Evolutionary conservation across 1,140 invertebrate species (phyloP).

Genomic region (Eurosta solidaginis): DNA sequence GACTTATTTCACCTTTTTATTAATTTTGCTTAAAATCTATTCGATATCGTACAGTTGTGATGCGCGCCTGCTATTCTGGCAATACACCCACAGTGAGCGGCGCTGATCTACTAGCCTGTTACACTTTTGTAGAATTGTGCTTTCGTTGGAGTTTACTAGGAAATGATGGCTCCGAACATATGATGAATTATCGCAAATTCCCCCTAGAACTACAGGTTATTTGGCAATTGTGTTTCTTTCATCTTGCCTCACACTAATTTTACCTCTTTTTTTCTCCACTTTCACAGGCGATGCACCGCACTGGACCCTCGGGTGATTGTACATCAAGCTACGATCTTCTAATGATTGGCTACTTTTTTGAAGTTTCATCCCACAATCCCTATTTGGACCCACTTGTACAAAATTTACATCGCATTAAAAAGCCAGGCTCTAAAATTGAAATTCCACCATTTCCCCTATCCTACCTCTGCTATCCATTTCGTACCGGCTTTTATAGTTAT

Average conservation of each 20-base stretch:
- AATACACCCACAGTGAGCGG: conserved; percentile 61
- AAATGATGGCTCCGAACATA: conserved; percentile 66
- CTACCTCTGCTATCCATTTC: conserved; percentile 62
- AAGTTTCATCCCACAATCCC: conserved; percentile 61
- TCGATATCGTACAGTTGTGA: conserved; percentile 41
- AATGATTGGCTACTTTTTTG: conserved; percentile 53
- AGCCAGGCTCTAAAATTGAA: conserved; percentile 51
- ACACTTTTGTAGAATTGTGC: conserved; percentile 62
- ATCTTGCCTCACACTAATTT: neutral
- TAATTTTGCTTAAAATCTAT: neutral
- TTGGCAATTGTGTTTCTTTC: conserved; percentile 40
- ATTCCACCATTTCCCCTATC: conserved; percentile 63
- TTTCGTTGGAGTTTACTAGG: conserved; percentile 66
- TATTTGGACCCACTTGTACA: conserved; percentile 63
- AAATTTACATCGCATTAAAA: conserved; percentile 58
- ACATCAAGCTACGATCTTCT: conserved; percentile 52
- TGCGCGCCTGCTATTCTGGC: conserved; percentile 53
- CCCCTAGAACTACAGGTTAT: conserved; percentile 64
- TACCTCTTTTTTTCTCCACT: neutral
- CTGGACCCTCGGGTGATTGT: conserved; percentile 39
- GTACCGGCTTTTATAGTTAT: conserved; percentile 72
- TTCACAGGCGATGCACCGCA: conserved; percentile 43
- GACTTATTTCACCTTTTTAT: neutral
- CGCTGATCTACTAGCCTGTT: conserved; percentile 60
- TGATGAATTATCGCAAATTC: conserved; percentile 62